Conservation (phyloP, 1,140 invertebrate genomes). For the Stenopsyche tienmushanensis region DNA sequence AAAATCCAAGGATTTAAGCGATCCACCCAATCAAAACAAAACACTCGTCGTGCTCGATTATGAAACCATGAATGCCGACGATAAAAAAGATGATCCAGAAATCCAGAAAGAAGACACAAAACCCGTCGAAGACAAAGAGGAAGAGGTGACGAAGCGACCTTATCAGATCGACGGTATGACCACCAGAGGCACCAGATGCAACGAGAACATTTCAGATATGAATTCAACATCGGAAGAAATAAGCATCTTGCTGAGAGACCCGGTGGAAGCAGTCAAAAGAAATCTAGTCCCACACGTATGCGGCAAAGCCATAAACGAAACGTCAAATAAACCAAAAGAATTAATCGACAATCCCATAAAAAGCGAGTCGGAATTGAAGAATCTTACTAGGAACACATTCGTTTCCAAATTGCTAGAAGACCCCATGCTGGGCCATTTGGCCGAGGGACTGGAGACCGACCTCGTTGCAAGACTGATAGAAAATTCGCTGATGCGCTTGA, state of each 20-base stretch:
- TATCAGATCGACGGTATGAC: constrained; percentile 8
- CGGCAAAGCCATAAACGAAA: constrained; percentile 55
- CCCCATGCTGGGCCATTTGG: constrained; percentile 61
- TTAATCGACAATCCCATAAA: constrained; percentile 44
- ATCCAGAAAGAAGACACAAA: constrained; percentile 4
- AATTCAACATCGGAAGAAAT: constrained; percentile 48
- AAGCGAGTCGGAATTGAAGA: constrained; percentile 39
- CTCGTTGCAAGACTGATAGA: constrained; percentile 62
- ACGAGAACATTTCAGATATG: constrained; percentile 43
- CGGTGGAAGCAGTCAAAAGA: constrained; percentile 68
- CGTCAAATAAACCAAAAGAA: constrained; percentile 14
- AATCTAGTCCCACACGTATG: constrained; percentile 73
- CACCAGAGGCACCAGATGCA: constrained; percentile 39
- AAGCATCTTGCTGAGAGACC: constrained; percentile 61
- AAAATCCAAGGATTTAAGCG: constrained; percentile 39
- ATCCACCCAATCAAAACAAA: constrained; percentile 30
- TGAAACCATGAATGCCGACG: constrained; percentile 32
- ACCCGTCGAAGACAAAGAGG: neutral
- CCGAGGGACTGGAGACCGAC: constrained; percentile 60
- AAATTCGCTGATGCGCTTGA: constrained; percentile 62
- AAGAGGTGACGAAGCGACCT: constrained; percentile 5
- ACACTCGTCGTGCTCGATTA: constrained; percentile 39
- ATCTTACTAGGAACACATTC: constrained; percentile 44
- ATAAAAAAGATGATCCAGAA: neutral
- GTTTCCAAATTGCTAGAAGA: constrained; percentile 62